A percentile compares a stretch with the other conserved stretches of the same genome.
Evolutionary conservation across 2,113 vertebrate genomes (phyloP).

Genomic region (Stigmatopora nigra): DNA sequence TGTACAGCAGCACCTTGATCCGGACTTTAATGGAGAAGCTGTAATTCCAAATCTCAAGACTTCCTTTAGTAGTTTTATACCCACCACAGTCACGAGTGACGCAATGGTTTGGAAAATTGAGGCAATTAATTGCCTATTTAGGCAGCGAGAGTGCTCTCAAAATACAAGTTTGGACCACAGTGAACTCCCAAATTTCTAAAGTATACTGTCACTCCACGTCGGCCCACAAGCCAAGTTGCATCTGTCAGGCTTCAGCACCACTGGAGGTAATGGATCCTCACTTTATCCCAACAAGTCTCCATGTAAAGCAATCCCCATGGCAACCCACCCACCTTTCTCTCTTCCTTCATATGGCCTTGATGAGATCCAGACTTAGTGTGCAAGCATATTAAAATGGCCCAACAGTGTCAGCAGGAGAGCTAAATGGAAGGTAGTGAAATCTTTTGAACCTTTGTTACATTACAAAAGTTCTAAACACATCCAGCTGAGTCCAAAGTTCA

Average conservation of each 20-base stretch:
- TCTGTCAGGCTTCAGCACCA: constrained; percentile 61
- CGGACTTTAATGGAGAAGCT: constrained; percentile 59
- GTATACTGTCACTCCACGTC: constrained; percentile 24
- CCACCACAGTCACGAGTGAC: constrained; percentile 63
- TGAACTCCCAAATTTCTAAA: constrained; percentile 17
- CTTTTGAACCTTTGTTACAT: constrained; percentile 79
- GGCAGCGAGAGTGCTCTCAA: constrained; percentile 28
- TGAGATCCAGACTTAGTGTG: constrained; percentile 73
- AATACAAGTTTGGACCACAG: constrained; percentile 19
- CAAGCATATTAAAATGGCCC: constrained; percentile 75
- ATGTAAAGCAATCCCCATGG: constrained; percentile 48
- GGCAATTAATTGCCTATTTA: constrained; percentile 39
- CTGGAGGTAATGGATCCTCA: constrained; percentile 56
- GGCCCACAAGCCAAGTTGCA: constrained; percentile 41
- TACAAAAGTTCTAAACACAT: constrained; percentile 80
- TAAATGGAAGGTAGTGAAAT: constrained; percentile 77
- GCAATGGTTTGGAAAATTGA: constrained; percentile 56
- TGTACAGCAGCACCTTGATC: not conserved
- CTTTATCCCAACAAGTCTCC: constrained; percentile 57
- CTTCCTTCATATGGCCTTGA: constrained; percentile 72
- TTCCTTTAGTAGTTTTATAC: constrained; percentile 67
- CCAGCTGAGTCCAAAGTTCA: constrained; percentile 78
- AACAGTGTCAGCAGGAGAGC: constrained; percentile 75
- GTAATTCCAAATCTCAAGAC: constrained; percentile 63
- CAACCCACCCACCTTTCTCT: constrained; percentile 51